phyloP scores from a whole-genome alignment of 2,113 vertebrate genomes.

The Podarcis muralis region DNA sequence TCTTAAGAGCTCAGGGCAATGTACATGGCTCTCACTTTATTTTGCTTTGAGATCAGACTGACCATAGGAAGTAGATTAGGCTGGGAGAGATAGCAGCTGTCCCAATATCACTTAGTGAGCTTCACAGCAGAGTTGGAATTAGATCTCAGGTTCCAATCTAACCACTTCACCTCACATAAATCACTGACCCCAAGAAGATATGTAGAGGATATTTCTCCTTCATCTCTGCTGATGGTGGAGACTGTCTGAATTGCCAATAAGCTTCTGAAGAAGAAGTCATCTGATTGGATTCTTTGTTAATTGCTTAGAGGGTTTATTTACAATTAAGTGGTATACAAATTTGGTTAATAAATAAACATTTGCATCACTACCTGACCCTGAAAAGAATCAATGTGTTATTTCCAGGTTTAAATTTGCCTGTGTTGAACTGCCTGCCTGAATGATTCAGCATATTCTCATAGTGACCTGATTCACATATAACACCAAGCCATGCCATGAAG shows the following conservation, averaged over 20 bases:
- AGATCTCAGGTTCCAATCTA: not conserved
- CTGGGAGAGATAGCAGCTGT: not conserved
- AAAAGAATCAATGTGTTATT: not conserved
- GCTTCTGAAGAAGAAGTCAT: not conserved
- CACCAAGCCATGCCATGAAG: too few species aligned
- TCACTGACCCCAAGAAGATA: not conserved
- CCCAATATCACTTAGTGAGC: not conserved
- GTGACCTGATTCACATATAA: too few species aligned
- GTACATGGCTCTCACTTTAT: not conserved
- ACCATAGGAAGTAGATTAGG: not conserved
- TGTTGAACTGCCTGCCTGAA: not conserved
- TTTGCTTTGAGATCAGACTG: not conserved
- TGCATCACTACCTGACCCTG: not conserved
- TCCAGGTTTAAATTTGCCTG: not conserved
- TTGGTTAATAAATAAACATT: too few species aligned
- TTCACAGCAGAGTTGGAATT: not conserved
- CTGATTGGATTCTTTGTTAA: not conserved
- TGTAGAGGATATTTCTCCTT: not conserved
- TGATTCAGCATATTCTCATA: not conserved
- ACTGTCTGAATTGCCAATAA: not conserved
- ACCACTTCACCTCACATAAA: not conserved
- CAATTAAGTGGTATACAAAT: too few species aligned
- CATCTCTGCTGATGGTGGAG: not conserved
- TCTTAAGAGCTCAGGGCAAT: not conserved
- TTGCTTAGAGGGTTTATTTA: too few species aligned